Base-by-base conservation (phyloP, 53 echinoderm and acorn worm species). In the Actinopyga echinites region DNA sequence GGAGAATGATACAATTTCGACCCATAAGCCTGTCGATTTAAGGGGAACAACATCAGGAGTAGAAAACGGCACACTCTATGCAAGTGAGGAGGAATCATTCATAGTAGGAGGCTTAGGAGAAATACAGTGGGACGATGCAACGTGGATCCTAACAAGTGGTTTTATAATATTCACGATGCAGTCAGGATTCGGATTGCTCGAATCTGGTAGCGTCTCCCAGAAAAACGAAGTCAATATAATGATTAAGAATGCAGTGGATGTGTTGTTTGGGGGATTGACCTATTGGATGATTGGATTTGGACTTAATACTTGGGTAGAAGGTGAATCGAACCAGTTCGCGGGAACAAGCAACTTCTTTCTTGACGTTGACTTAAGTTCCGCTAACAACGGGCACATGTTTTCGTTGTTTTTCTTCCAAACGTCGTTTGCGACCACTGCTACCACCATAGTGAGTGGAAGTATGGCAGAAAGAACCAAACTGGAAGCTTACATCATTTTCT, bases 271-370 rank as follows among this genome's bases (percentile, higher is more conserved):
- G 12, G 94, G 94, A 2, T 31, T 94, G 2, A 91, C 89, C 0
- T 94, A 94, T 74, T 94, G 94, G 94, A 91, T 94, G 91, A 78
- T 94, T 34, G 94, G 94, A 13, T 94, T 91, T 55, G 94, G 74
- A 9, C 81, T 94, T 8, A 94, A 89, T 38, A 84, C 86, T 22
- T 91, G 89, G 25, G 78, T 59, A 20, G 57, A 65, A 9, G 71
- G 53, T 23, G 69, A 67, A 26, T 85, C 85, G 1, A 89, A 93
- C 43, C 65, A 69, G 5, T 93, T 93, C 43, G 45, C 80, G 24
- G 94, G 89, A 9, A 57, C 83, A 22, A 88, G 91, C 21, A 54
- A 93, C 43, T 91, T 91, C 67, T 89, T 93, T 31, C 83, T 93
- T 2, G 89, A 91, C 57, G 85, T 86, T 30, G 79, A 55, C 8